Conservation (phyloP, 2,113 vertebrate genomes). For the Cyrtonyx montezumae region DNA sequence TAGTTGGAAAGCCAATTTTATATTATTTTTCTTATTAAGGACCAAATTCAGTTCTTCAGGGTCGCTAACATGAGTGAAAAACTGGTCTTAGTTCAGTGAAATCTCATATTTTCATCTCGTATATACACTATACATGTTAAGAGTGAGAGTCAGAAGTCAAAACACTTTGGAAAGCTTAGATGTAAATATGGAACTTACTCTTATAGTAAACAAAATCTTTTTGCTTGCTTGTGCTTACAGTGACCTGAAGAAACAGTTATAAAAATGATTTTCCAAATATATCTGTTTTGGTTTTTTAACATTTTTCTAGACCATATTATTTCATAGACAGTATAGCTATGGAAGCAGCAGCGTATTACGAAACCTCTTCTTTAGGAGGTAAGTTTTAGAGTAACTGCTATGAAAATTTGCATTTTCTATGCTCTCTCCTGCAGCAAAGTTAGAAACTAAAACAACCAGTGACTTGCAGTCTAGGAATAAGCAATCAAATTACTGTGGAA, state of each 20-base stretch:
- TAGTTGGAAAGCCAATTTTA: not conserved
- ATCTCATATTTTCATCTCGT: rapidly evolving
- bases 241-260: not conserved
- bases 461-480: not conserved
- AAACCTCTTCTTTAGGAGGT: not conserved
- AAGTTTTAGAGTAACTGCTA: not conserved
- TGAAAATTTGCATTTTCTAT: not conserved
- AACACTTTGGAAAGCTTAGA: not conserved
- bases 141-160: not conserved
- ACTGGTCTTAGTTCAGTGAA: not conserved
- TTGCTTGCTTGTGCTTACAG: not conserved
- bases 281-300: rapidly evolving
- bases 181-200: not conserved
- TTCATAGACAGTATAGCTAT: not conserved
- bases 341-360: rapidly evolving
- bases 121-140: not conserved
- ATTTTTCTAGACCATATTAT: not conserved
- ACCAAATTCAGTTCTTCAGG: not conserved
- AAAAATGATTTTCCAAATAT: not conserved
- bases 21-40: not conserved
- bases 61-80: not conserved
- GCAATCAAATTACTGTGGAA: not conserved
- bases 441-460: not conserved
- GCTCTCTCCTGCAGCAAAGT: not conserved
- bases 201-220: not conserved